A percentile compares a stretch with the other conserved stretches of the same genome.
These are phyloP conservation scores for Cheumatopsyche charites DNA, from an alignment of 1,140 invertebrate species.

Conservation along the genomic window DNA sequence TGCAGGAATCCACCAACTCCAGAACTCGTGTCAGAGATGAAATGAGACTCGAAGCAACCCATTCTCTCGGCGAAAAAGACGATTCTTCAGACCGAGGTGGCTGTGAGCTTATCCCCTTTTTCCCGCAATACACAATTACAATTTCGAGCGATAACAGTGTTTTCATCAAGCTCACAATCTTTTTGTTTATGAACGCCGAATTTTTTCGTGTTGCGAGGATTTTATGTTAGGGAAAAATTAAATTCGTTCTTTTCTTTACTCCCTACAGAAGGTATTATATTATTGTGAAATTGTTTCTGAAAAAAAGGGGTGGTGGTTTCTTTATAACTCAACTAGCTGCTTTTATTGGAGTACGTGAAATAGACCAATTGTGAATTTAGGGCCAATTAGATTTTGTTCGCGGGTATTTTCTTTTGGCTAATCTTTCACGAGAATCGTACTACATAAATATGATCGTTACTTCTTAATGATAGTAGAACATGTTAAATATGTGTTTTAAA, in stretches of 20 bases:
- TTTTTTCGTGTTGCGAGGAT: not conserved
- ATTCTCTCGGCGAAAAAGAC: not conserved
- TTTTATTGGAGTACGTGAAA: not conserved
- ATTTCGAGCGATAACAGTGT: not conserved
- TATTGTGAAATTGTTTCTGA: not conserved
- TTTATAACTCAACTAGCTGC: not conserved
- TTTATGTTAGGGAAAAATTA: not conserved
- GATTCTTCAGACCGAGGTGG: constrained; percentile 16
- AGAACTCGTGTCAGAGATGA: not conserved
- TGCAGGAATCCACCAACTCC: not conserved
- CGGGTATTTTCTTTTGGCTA: too few relatives aligned
- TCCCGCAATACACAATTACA: not conserved
- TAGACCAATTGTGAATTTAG: not conserved
- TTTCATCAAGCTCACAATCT: not conserved
- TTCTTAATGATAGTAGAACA: too few relatives aligned
- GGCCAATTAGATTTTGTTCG: constrained; percentile 1
- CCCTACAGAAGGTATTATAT: not conserved
- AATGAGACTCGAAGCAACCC: not conserved
- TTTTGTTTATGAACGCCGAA: not conserved
- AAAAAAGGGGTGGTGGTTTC: not conserved
- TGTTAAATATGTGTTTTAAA: too few relatives aligned
- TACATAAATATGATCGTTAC: too few relatives aligned
- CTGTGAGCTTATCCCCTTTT: constrained; percentile 12
- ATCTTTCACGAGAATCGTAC: too few relatives aligned
- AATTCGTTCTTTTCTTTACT: not conserved